Evolutionary conservation across 2,888 invertebrate species (phyloP).

Genomic region (Nomada fucata): DNA sequence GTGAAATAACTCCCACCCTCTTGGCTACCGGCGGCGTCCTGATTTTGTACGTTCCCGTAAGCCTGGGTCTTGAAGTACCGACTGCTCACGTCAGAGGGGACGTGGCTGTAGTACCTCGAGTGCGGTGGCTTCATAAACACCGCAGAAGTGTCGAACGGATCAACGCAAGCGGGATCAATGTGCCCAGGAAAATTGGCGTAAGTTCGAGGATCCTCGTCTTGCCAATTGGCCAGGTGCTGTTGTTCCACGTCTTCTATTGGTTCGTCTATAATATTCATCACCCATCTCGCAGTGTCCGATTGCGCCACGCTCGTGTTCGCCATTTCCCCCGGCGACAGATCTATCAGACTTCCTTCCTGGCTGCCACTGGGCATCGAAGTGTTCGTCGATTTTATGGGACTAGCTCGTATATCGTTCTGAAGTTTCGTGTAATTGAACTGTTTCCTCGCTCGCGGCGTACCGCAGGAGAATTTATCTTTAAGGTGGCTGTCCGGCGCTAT

Average conservation of each 20-base stretch:
- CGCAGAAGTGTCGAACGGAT: constrained; percentile 89
- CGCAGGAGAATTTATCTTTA: constrained; percentile 84
- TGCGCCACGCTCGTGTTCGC: constrained; percentile 68
- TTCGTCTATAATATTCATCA: constrained; percentile 82
- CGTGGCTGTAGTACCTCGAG: constrained; percentile 84
- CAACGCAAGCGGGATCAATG: constrained; percentile 79
- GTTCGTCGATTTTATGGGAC: constrained; percentile 81
- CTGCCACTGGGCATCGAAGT: constrained; percentile 82
- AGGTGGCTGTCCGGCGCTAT: constrained; percentile 80
- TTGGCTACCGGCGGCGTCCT: constrained; percentile 55
- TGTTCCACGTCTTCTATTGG: constrained; percentile 77
- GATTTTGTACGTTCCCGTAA: constrained; percentile 77
- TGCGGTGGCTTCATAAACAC: constrained; percentile 80
- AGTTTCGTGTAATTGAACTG: constrained; percentile 94
- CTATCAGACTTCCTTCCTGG: constrained; percentile 90
- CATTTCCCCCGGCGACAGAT: constrained; percentile 88
- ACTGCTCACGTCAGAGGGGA: constrained; percentile 78
- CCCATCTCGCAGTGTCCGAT: constrained; percentile 72
- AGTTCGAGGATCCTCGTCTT: constrained; percentile 75
- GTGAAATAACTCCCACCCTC: constrained; percentile 58
- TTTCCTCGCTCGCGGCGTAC: constrained; percentile 84
- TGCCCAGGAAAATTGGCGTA: constrained; percentile 80
- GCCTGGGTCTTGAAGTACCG: constrained; percentile 73
- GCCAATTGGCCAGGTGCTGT: constrained; percentile 73
- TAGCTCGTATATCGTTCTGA: constrained; percentile 87